Evolutionary conservation across 2,113 vertebrate species (phyloP).

Genomic region (Dicrurus megarhynchus): DNA sequence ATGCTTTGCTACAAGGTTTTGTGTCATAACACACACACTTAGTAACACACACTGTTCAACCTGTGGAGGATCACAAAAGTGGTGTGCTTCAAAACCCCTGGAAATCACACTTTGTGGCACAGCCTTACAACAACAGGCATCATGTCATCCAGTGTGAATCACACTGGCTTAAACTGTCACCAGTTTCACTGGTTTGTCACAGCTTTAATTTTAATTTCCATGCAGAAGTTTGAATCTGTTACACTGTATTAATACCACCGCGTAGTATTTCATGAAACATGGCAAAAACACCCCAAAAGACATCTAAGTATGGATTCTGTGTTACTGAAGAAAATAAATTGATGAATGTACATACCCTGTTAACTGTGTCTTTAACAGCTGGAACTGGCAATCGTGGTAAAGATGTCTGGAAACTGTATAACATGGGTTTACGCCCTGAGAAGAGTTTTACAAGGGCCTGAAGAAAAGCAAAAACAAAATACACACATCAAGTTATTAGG

Average conservation of each 20-base stretch:
- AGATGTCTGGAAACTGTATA: slow-evolving; percentile 96
- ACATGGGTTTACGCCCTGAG: slow-evolving; percentile 92
- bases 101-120: not conserved
- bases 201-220: not conserved
- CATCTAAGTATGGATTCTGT: not conserved
- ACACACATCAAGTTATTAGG: not conserved
- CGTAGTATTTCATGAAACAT: not conserved
- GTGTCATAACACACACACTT: not conserved
- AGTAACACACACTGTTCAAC: not conserved
- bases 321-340: not conserved
- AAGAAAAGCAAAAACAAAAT: not conserved
- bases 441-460: slow-evolving; percentile 90
- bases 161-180: not conserved
- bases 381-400: slow-evolving; percentile 90
- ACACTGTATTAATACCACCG: not conserved
- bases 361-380: slow-evolving; percentile 83
- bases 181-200: not conserved
- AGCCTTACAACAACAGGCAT: not conserved
- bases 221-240: not conserved
- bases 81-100: not conserved
- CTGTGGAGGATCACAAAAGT: not conserved
- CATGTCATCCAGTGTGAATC: not conserved
- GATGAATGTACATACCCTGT: slow-evolving; percentile 74
- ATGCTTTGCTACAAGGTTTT: not conserved
- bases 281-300: not conserved